Base-by-base conservation (phyloP, 2,888 invertebrate genomes). In the Drosophila longiperda region DNA sequence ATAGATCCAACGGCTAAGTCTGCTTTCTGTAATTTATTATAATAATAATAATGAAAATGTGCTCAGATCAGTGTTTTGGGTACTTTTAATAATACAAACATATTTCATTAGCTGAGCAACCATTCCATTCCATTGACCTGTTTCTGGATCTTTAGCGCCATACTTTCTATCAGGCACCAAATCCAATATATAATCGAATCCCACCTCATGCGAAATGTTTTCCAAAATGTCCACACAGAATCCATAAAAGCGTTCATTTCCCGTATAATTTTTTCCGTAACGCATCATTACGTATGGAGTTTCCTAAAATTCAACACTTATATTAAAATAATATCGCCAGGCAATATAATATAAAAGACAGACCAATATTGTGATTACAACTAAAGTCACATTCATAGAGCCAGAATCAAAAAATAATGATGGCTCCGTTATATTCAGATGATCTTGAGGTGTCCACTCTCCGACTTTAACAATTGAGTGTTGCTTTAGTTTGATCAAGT, bases 1-100 rank as follows among this genome's bases (percentile, higher is more conserved):
- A 98, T 96, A 4, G 97, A 97, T 9, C 97, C 97, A 29, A 98
- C 97, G 1, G 97, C 97, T 81, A 98, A 92, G 93, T 98, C 98
- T 0, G 97, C 97, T 94, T 96, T 96, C 97, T 96, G 93, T 55
- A 71, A 75, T 20, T 26, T n/a, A 36, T 15, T 1, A 45, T 12
- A 20, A 45, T 12, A 7, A 12, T 20, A 42, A 12, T 12, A 12
- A 20, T 20, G 12, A 45, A 12, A 20, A 3, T 7, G 20, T 45
- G 7, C 3, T 20, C 15, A 20, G 12, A 45, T 45, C 20, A 45
- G 45, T 8, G 45, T 8, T 1, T 2, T n/a, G 5, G n/a, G 9
- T 20, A 49, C 9, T 49, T 61, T 49, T 23, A 34, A 36, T 36
- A n/a, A 17, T 50, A 87, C 94, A 91, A 94, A 96, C 96, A 94